Evolutionary conservation across 2,797 vertebrate genomes (phyloP).

Genomic region (Chiroxiphia lanceolata): DNA sequence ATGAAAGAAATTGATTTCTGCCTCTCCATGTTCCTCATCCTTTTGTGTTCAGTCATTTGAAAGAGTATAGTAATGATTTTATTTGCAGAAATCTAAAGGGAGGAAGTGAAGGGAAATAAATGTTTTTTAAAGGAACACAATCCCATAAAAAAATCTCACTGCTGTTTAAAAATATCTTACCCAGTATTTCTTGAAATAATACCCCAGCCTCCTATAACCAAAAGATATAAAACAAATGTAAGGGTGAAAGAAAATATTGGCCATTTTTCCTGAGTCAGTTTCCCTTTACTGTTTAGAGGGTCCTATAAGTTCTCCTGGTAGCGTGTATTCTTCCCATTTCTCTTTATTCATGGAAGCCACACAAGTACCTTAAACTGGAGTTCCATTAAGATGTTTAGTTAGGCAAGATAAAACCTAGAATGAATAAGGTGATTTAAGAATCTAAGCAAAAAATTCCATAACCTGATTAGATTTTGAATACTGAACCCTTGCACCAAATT

Average conservation of each 20-base stretch:
- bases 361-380: not conserved
- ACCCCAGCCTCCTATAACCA: not conserved
- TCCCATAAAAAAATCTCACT: not conserved
- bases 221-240: not conserved
- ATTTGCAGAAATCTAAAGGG: not conserved
- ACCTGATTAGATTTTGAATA: not conserved
- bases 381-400: not conserved
- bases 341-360: not conserved
- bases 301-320: not conserved
- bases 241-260: not conserved
- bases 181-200: not conserved
- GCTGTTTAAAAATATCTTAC: not conserved
- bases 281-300: not conserved
- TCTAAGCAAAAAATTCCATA: not conserved
- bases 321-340: not conserved
- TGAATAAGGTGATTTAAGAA: not conserved
- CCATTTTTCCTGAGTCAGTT: not conserved
- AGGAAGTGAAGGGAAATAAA: not conserved
- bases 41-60: not conserved
- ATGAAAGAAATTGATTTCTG: conserved; percentile 13
- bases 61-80: not conserved
- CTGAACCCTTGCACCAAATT: not conserved
- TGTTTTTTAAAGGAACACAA: not conserved
- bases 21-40: not conserved
- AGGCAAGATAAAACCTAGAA: not conserved